Conservation (phyloP, 2,888 invertebrate species). For the Phasia obesa region DNA sequence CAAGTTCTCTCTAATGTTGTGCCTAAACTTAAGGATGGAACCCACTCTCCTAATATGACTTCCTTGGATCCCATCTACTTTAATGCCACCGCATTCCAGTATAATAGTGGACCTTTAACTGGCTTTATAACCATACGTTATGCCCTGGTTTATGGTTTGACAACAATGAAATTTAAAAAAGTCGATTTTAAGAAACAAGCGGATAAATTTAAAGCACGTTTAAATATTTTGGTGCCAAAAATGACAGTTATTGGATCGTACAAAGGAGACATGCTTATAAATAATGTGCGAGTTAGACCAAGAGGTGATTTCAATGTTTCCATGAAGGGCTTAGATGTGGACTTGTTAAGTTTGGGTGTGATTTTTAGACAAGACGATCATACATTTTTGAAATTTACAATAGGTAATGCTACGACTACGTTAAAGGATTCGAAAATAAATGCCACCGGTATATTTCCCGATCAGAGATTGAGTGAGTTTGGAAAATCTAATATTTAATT, state of each 20-base stretch:
- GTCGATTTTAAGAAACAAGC: conserved; percentile 82
- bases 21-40: conserved; percentile 77
- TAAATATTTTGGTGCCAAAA: conserved; percentile 84
- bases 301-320: conserved; percentile 84
- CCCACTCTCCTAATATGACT: conserved; percentile 78
- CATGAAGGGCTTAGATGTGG: conserved; percentile 83
- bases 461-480: conserved; percentile 87
- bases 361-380: conserved; percentile 84
- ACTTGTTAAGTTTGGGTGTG: conserved; percentile 81
- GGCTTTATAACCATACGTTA: conserved; percentile 83
- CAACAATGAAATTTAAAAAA: conserved; percentile 84
- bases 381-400: conserved; percentile 84
- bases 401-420: conserved; percentile 85
- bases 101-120: conserved; percentile 77
- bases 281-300: conserved; percentile 85
- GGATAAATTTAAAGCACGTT: conserved; percentile 71
- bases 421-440: conserved; percentile 85
- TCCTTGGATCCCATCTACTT: conserved; percentile 80
- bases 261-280: conserved; percentile 85
- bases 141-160: conserved; percentile 84
- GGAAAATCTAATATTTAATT: no score
- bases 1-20: conserved; percentile 54
- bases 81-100: conserved; percentile 78
- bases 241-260: conserved; percentile 85
- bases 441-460: conserved; percentile 85